Conservation (phyloP, 2,797 vertebrate species). For the Ctenopoma kingsleyae region DNA sequence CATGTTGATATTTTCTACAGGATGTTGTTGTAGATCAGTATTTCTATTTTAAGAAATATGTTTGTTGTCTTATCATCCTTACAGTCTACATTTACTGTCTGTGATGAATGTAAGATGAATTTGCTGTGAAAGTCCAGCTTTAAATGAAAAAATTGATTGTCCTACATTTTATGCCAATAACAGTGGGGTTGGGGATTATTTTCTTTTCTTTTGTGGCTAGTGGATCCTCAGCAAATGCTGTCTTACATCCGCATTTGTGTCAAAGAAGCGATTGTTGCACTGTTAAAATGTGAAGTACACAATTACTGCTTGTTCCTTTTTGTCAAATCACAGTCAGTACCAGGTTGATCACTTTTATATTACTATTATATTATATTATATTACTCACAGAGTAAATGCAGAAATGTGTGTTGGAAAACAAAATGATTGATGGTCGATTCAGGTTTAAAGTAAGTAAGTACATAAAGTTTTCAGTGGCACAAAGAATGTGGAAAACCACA, state of each 20-base stretch:
- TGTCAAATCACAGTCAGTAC: not conserved
- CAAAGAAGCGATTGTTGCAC: not conserved
- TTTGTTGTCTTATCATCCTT: not conserved
- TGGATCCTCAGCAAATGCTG: not conserved
- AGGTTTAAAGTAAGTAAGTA: not conserved
- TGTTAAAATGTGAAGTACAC: not conserved
- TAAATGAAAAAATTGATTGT: not conserved
- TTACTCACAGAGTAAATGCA: not conserved
- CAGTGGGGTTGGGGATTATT: no score
- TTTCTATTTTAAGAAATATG: not conserved
- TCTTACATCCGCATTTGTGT: not conserved
- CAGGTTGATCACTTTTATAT: not conserved
- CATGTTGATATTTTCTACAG: not conserved
- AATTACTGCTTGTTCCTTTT: not conserved
- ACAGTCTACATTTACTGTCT: not conserved
- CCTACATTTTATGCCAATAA: not conserved
- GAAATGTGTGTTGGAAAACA: not conserved
- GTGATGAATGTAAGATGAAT: not conserved
- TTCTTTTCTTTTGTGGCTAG: not conserved
- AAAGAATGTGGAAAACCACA: not conserved
- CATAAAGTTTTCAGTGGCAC: not conserved
- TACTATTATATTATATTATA: no score
- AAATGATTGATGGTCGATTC: not conserved
- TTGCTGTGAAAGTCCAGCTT: not conserved
- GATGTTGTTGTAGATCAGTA: not conserved